phyloP scores from a whole-genome alignment of 2,797 vertebrate species.

The Urocyon cinereoargenteus region DNA sequence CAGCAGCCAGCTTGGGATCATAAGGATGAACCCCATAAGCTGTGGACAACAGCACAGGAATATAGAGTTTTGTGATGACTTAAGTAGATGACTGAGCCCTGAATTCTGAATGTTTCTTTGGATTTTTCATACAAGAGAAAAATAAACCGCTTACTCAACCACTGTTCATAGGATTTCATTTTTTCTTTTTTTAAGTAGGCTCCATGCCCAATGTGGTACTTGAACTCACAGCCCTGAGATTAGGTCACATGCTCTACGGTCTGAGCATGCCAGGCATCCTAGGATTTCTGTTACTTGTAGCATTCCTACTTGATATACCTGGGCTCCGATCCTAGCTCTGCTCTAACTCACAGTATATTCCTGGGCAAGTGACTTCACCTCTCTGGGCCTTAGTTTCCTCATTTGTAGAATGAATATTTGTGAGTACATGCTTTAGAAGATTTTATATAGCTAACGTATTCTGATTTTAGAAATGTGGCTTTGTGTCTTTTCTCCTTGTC shows the following conservation, averaged over 20 bases:
- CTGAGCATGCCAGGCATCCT: neutral
- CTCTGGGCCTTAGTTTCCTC: constrained; percentile 4
- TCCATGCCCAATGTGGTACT: neutral
- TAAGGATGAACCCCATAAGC: neutral
- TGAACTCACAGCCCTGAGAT: neutral
- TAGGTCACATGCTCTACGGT: neutral
- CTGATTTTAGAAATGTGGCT: neutral
- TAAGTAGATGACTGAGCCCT: neutral
- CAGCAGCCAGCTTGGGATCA: neutral
- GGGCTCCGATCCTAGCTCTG: neutral
- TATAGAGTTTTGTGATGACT: neutral
- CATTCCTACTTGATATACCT: neutral
- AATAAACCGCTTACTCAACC: neutral
- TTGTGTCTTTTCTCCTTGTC: constrained; percentile 20
- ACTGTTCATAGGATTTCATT: constrained; percentile 44
- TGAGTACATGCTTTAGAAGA: neutral
- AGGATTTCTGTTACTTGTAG: constrained; percentile 41
- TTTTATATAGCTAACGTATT: neutral
- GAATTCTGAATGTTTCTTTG: neutral
- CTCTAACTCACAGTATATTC: neutral
- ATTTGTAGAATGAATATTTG: constrained; percentile 34
- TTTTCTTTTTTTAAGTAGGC: neutral
- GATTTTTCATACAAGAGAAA: constrained; percentile 7
- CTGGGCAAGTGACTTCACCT: neutral
- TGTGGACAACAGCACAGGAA: neutral